Conservation (phyloP, 1,140 invertebrate species). For the Elysia chlorotica region DNA sequence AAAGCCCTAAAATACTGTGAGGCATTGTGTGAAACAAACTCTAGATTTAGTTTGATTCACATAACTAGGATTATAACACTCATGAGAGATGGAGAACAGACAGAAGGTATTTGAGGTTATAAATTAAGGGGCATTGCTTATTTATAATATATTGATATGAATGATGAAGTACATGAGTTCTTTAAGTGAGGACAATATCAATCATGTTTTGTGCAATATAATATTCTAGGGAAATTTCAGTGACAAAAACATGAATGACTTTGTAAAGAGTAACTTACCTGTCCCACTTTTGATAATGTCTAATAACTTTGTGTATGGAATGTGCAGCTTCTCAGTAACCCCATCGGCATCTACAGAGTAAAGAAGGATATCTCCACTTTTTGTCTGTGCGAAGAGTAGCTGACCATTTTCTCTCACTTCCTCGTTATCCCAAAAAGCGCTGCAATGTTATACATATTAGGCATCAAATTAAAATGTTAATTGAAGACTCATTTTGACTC, state of each 20-base stretch:
- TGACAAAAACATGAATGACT: background rate
- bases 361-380: constrained; percentile 3
- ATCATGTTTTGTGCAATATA: no score
- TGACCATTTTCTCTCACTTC: background rate
- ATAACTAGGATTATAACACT: no score
- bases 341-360: constrained; percentile 16
- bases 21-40: no score
- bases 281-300: background rate
- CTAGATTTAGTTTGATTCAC: no score
- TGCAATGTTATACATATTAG: background rate
- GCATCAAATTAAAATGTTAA: no score
- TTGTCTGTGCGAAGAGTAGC: constrained; percentile 15
- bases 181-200: background rate
- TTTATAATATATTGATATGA: no score
- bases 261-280: background rate
- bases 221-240: no score
- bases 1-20: no score
- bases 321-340: constrained; percentile 4
- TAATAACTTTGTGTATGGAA: background rate
- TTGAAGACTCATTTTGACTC: background rate
- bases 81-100: no score
- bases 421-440: constrained; percentile 21
- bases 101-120: no score
- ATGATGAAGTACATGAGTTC: background rate
- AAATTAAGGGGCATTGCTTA: no score